These are phyloP conservation scores for Acronicta aceris DNA, from an alignment of 2,888 invertebrate genomes.

Conservation along the genomic window DNA sequence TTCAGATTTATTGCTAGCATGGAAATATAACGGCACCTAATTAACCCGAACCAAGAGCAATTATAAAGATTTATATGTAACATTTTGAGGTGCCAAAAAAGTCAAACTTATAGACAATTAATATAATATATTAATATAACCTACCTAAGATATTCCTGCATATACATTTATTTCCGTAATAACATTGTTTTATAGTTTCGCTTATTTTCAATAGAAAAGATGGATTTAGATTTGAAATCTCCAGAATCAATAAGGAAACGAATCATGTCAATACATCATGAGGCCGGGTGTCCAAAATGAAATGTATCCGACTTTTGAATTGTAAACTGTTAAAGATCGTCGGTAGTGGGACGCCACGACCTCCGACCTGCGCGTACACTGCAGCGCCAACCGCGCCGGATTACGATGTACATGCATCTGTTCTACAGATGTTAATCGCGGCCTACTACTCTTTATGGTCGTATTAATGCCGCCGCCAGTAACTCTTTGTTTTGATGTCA, in stretches of 20 bases:
- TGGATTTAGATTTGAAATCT: conserved; percentile 29
- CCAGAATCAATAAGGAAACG: conserved; percentile 39
- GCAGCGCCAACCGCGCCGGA: conserved; percentile 58
- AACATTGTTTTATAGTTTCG: not conserved
- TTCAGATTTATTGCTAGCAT: conserved; percentile 36
- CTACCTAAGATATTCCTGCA: too few species aligned
- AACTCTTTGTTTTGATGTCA: conserved; percentile 75
- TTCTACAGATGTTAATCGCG: conserved; percentile 80
- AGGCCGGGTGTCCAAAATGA: conserved; percentile 32
- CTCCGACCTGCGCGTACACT: conserved; percentile 62
- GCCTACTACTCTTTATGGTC: conserved; percentile 70
- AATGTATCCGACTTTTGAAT: conserved; percentile 67
- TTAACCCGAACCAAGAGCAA: conserved; percentile 15
- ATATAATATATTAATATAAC: too few species aligned
- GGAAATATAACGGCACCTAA: conserved; percentile 42
- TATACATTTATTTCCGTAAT: too few species aligned
- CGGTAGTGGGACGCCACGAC: conserved; percentile 60
- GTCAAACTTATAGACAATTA: too few species aligned
- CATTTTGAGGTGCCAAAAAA: too few species aligned
- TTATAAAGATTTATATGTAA: conserved; percentile 5
- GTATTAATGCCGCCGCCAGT: conserved; percentile 67
- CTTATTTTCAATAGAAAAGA: conserved; percentile 20
- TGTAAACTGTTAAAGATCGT: conserved; percentile 61
- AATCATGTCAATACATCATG: conserved; percentile 59
- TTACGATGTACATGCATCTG: conserved; percentile 74